phyloP scores from a whole-genome alignment of 2,113 vertebrate genomes.

The Esox niger region DNA sequence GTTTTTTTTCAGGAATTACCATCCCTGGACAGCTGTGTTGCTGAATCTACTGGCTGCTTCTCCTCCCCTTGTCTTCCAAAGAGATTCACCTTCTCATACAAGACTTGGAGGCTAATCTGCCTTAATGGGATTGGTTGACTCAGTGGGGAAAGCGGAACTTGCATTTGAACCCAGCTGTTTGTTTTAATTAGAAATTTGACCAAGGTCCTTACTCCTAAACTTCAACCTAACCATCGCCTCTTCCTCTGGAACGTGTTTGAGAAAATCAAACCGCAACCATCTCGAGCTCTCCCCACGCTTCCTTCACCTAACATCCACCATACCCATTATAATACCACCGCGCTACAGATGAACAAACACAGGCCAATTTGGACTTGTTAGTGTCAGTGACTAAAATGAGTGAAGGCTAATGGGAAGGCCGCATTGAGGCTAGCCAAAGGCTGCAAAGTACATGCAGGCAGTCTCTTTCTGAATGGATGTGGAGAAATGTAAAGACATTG shows the following conservation, averaged over 20 bases:
- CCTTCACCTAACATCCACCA: slow-evolving; percentile 28
- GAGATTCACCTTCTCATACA: background rate
- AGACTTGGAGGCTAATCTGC: no score
- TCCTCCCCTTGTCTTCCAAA: no score
- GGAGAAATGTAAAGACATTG: slow-evolving; percentile 50
- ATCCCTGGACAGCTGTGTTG: slow-evolving; percentile 21
- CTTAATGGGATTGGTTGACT: no score
- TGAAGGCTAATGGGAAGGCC: slow-evolving; percentile 59
- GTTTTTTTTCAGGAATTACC: slow-evolving; percentile 38
- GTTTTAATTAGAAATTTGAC: no score
- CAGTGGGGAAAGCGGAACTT: no score
- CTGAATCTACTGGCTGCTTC: no score
- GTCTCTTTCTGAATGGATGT: slow-evolving; percentile 31
- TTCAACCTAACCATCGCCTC: no score
- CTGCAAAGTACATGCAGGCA: background rate
- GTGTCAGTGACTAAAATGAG: slow-evolving; percentile 45
- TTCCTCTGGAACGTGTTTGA: no score
- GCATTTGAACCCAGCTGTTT: no score
- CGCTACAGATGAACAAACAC: slow-evolving; percentile 18
- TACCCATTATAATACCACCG: slow-evolving; percentile 1
- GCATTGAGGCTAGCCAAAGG: slow-evolving; percentile 31
- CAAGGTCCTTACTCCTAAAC: no score
- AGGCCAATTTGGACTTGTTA: slow-evolving; percentile 19
- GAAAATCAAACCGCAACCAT: no score
- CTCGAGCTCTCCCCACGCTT: slow-evolving; percentile 3